A percentile compares a stretch with the other conserved stretches of the same genome.
Evolutionary conservation across 2,797 vertebrate genomes (phyloP).

Genomic region (Lagodon rhomboides): DNA sequence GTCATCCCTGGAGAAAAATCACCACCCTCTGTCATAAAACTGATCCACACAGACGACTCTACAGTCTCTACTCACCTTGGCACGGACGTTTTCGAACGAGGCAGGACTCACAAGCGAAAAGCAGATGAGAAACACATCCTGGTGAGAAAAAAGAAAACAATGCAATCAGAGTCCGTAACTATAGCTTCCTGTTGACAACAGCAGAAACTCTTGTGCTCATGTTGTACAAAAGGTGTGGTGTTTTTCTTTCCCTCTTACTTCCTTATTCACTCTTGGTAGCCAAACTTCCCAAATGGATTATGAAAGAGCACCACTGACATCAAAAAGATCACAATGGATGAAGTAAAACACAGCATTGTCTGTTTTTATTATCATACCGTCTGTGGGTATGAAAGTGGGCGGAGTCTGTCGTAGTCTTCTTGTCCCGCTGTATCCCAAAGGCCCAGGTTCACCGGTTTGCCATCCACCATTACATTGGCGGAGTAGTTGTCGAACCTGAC

Average conservation of each 20-base stretch:
- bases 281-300: constrained; percentile 17
- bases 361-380: constrained; percentile 86
- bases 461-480: constrained; percentile 99
- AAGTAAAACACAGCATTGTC: constrained; percentile 27
- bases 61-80: constrained; percentile 72
- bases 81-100: constrained; percentile 98
- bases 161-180: constrained; percentile 37
- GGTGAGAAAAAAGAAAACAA: constrained; percentile 45
- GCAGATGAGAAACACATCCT: constrained; percentile 99
- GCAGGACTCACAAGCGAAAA: constrained; percentile 99
- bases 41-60: background rate
- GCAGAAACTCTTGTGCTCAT: background rate
- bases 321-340: constrained; percentile 6
- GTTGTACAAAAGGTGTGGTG: constrained; percentile 26
- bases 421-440: constrained; percentile 99
- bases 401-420: constrained; percentile 98
- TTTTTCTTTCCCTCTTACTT: constrained; percentile 34
- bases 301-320: background rate
- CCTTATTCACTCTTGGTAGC: constrained; percentile 30
- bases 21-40: background rate
- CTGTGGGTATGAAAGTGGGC: constrained; percentile 97
- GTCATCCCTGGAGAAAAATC: background rate
- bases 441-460: constrained; percentile 97
- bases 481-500: constrained; percentile 98
- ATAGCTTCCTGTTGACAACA: constrained; percentile 39